phyloP scores from a whole-genome alignment of 2,797 vertebrate species.

The Eulemur rubriventer region DNA sequence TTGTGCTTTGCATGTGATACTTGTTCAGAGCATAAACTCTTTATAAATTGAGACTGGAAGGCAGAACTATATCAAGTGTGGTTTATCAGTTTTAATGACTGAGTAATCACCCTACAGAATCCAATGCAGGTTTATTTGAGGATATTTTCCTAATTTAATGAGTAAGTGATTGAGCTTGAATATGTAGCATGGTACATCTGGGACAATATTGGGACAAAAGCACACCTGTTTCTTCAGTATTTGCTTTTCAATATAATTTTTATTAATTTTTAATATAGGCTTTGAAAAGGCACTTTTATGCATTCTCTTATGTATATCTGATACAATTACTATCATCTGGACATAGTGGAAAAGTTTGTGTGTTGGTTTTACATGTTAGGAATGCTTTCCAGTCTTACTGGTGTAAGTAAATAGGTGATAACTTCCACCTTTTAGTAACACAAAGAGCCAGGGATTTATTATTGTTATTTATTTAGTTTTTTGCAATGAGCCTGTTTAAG shows the following conservation, averaged over 20 bases:
- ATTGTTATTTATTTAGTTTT: neutral
- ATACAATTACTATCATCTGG: neutral
- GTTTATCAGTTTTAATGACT: neutral
- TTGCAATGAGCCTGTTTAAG: neutral
- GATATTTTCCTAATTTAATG: neutral
- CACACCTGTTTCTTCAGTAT: neutral
- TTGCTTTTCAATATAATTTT: slow-evolving; percentile 11
- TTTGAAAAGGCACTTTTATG: neutral
- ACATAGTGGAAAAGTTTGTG: neutral
- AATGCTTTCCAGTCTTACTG: neutral
- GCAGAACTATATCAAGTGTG: neutral
- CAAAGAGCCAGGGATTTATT: neutral
- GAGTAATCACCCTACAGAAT: neutral
- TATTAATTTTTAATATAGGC: neutral
- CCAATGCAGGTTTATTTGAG: neutral
- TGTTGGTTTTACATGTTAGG: neutral
- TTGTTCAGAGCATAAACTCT: neutral
- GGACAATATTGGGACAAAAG: neutral
- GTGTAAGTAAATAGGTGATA: neutral
- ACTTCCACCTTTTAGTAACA: neutral
- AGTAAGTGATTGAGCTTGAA: neutral
- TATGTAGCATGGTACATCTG: neutral
- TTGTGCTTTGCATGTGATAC: slow-evolving; percentile 2
- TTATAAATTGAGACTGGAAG: neutral
- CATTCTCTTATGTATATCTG: neutral